Evolutionary conservation across 2,888 invertebrate genomes (phyloP).

Genomic region (Noctua fimbriata): DNA sequence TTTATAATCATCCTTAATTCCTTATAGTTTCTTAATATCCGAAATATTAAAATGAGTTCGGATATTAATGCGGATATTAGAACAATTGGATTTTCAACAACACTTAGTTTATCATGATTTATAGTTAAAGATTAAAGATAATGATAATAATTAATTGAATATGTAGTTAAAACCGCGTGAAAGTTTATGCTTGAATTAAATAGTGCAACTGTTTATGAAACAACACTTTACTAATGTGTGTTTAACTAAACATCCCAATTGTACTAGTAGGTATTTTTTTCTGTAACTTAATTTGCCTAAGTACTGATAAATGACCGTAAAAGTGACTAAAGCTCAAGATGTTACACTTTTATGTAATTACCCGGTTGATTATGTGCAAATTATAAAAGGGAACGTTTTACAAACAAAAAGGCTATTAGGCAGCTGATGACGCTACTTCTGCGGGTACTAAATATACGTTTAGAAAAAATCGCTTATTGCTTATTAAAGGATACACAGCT

Average conservation of each 20-base stretch:
- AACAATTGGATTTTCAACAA: slow-evolving; percentile 12
- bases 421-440: slow-evolving; percentile 49
- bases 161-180: neutral
- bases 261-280: neutral
- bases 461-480: too few species aligned
- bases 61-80: slow-evolving; percentile 23
- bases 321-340: neutral
- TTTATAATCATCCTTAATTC: slow-evolving; percentile 76
- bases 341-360: slow-evolving; percentile 29
- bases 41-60: slow-evolving; percentile 26
- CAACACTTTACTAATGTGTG: neutral
- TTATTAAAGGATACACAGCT: neutral
- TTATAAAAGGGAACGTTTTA: slow-evolving; percentile 8
- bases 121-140: neutral
- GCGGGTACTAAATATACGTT: slow-evolving; percentile 45
- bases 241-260: neutral
- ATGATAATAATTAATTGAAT: neutral
- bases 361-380: slow-evolving; percentile 40
- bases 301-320: neutral
- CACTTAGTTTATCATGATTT: slow-evolving; percentile 12
- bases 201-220: neutral
- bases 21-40: slow-evolving; percentile 62
- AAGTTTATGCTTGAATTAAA: neutral
- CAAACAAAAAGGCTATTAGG: slow-evolving; percentile 6
- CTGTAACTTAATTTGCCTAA: neutral